Base-by-base conservation (phyloP, 2,797 vertebrate species). In the Remorina albescens region DNA sequence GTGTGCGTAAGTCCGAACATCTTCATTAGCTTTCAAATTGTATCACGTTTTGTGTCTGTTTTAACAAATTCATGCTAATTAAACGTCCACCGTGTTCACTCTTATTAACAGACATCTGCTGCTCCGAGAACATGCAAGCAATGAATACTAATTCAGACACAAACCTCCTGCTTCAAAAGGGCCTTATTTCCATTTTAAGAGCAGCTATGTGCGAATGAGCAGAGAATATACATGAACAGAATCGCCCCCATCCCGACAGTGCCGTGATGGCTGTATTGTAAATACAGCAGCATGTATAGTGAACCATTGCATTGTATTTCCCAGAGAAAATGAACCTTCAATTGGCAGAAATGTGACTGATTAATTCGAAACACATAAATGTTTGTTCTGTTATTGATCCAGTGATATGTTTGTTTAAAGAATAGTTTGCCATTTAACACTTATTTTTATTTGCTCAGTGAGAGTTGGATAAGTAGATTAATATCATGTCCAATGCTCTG, bases 71-170 rank as follows among this genome's bases (percentile, higher is more conserved):
- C 65, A 28, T 39, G 41, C 56, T 80, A 74, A 87, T 91, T 84
- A 86, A 82, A 73, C 12, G 25, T 49, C 71, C 44, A 4, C 51
- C 6, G 63, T 46, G 63, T 81, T 88, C 60, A 15, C 12, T 18
- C 72, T 67, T 80, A 80, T 87, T 82, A 86, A 85, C 85, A 83
- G 25, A 59, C 64, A 79, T 61, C 49, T 30, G 59, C 68, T 67
- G 75, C 74, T 73, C 67, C 19, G 63, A 47, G 72, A 82, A 71
- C 30, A 51, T 1, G 4, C 61, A 8, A 37, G 54, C 70, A 66
- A 51, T 58, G 87, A 87, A 87, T 84, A 74, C 85, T 59, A 85
- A 89, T 85, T 64, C 0, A 51, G 51, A 47, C 42, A 65, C 42
- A 56, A 26, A 64, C 34, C 26, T 41, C 47, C 53, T 54, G 42